phyloP scores from a whole-genome alignment of 2,888 invertebrate genomes.

The Drosophila fungiperda region DNA sequence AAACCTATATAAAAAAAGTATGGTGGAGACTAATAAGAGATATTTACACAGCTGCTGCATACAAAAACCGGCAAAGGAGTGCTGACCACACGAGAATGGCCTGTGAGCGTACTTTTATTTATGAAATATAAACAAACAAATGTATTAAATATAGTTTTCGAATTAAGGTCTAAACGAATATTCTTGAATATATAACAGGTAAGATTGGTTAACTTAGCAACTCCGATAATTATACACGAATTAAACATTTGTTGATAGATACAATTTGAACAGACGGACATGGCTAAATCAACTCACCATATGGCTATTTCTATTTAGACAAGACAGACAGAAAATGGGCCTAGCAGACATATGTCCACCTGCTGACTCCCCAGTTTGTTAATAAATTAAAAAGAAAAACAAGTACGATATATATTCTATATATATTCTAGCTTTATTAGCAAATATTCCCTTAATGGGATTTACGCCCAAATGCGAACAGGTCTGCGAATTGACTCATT shows the following conservation, averaged over 20 bases:
- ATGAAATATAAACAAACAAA: slow-evolving; percentile 35
- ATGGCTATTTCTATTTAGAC: too few relatives aligned
- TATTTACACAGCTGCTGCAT: slow-evolving; percentile 67
- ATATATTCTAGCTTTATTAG: too few relatives aligned
- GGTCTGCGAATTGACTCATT: too few relatives aligned
- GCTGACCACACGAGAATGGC: slow-evolving; percentile 22
- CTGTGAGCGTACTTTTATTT: slow-evolving; percentile 23
- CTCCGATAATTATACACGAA: too few relatives aligned
- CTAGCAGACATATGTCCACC: not conserved
- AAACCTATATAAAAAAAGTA: slow-evolving; percentile 32
- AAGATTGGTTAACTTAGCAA: not conserved
- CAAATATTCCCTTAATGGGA: too few relatives aligned
- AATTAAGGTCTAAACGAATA: slow-evolving; percentile 28
- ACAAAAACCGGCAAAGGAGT: slow-evolving; percentile 28
- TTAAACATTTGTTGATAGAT: too few relatives aligned
- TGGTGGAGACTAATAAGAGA: slow-evolving; percentile 32
- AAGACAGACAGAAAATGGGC: not conserved
- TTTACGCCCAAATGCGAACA: too few relatives aligned
- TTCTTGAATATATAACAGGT: not conserved
- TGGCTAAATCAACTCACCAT: too few relatives aligned
- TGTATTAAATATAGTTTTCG: slow-evolving; percentile 17
- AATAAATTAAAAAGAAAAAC: not conserved
- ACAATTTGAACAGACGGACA: not conserved
- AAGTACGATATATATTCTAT: too few relatives aligned
- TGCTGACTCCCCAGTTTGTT: not conserved